A percentile compares a stretch with the other conserved stretches of the same genome.
Conservation (phyloP, 2,797 vertebrate species). For the Chaenodraco wilsoni region DNA sequence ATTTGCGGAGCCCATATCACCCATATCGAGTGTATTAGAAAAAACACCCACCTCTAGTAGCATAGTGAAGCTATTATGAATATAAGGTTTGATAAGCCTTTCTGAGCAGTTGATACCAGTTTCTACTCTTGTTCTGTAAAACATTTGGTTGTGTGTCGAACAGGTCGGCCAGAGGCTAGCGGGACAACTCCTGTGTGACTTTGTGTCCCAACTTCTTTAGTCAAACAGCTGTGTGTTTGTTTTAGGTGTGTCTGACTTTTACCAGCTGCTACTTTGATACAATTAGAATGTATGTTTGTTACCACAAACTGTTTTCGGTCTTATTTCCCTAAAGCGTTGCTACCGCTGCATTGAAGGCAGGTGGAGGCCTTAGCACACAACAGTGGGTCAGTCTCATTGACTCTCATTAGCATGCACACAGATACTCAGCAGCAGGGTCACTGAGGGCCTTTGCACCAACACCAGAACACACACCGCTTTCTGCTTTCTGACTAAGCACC, state of each 20-base stretch:
- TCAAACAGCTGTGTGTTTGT: conserved; percentile 50
- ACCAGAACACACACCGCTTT: conserved; percentile 16
- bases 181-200: conserved; percentile 9
- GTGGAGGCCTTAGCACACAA: not conserved
- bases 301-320: not conserved
- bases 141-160: conserved; percentile 3
- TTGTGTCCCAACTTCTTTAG: conserved; percentile 27
- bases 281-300: not conserved
- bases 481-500: not conserved
- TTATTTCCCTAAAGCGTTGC: not conserved
- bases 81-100: not conserved
- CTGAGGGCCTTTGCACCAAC: not conserved
- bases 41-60: not conserved
- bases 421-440: not conserved
- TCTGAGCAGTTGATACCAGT: not conserved
- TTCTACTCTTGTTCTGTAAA: not conserved
- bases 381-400: conserved; percentile 7
- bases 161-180: conserved; percentile 13
- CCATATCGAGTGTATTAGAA: not conserved
- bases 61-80: not conserved
- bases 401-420: conserved; percentile 7
- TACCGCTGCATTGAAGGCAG: not conserved
- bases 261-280: conserved; percentile 74
- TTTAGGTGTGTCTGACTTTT: conserved; percentile 77
- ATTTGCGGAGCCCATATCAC: no score